Evolutionary conservation across 2,113 vertebrate species (phyloP), one percentile per base, ranked within the genome.

Genomic region (Siniperca knerii): DNA sequence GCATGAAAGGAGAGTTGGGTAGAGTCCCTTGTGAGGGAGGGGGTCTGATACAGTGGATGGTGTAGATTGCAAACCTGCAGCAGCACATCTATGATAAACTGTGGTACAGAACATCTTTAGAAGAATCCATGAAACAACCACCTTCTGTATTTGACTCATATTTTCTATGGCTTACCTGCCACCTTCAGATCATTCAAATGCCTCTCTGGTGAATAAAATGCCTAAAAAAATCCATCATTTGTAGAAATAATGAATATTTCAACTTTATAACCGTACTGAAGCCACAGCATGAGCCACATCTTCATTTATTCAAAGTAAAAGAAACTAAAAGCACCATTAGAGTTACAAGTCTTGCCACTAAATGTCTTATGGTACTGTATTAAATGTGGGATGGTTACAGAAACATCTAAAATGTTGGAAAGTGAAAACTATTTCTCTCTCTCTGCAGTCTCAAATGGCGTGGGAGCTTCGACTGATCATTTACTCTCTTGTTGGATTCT

Each of bases 1-100:
- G 89, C 86, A 90, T 89, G 87, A 92, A 89, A 90, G 87, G 65
- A 84, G 75, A 70, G 88, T 69, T 88, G 80, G 84, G 82, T 82
- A 52, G 71, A 89, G 79, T 90, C 90, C 81, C 72, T 62, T 52
- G 65, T 6, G 79, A 84, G 12, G 61, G 40, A 61, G 20, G 44
- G 25, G 66, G 15, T 70, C 69, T 84, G 40, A 66, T 48, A 73
- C 79, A 65, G 71, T 66, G 84, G 74, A 91, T 76, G 81, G 77
- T 66, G 69, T 46, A 21, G 74, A 83, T 66, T 82, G 65, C 74
- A 88, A 88, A 85, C 77, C 79, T 86, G 81, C 81, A 58, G 60
- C 74, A 70, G 55, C 54, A 81, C 61, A 67, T 64, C 13, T 1
- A 67, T 20, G 12, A 81, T 55, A 65, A 79, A 72, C 65, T 29